A percentile compares a stretch with the other conserved stretches of the same genome.
phyloP scores from a whole-genome alignment of 2,888 invertebrate species.

The Aspidiotus destructor region DNA sequence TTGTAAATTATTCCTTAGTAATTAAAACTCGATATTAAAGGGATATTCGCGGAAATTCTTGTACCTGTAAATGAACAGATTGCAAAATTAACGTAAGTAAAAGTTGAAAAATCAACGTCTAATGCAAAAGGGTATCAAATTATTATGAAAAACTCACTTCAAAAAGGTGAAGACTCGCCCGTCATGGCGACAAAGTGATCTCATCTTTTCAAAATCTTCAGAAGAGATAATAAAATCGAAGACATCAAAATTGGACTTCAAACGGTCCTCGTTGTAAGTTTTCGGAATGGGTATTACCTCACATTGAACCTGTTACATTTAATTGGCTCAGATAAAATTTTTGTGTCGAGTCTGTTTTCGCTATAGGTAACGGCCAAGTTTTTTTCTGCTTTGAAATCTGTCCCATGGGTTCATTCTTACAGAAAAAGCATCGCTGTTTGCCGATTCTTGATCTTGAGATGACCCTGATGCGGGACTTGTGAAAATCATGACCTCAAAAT shows the following conservation, averaged over 20 bases:
- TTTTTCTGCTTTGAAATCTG: not conserved
- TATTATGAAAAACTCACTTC: not conserved
- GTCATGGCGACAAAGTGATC: constrained; percentile 35
- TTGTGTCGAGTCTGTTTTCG: too few relatives aligned
- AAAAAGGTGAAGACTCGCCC: constrained; percentile 16
- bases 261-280: constrained; percentile 36
- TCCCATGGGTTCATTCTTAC: not conserved
- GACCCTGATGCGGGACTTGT: too few relatives aligned
- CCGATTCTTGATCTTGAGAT: too few relatives aligned
- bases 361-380: not conserved
- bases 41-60: constrained; percentile 47
- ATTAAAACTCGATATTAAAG: constrained; percentile 44
- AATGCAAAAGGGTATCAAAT: too few relatives aligned
- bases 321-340: too few relatives aligned
- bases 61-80: constrained; percentile 39
- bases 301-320: constrained; percentile 38
- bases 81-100: too few relatives aligned
- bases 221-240: constrained; percentile 36
- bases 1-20: too few relatives aligned
- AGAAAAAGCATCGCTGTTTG: too few relatives aligned
- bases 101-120: too few relatives aligned
- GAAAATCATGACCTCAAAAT: too few relatives aligned
- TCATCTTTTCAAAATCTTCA: constrained; percentile 36
- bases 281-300: constrained; percentile 38
- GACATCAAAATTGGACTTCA: constrained; percentile 37